Conservation (phyloP, 2,113 vertebrate species). For the Neogale vison region DNA sequence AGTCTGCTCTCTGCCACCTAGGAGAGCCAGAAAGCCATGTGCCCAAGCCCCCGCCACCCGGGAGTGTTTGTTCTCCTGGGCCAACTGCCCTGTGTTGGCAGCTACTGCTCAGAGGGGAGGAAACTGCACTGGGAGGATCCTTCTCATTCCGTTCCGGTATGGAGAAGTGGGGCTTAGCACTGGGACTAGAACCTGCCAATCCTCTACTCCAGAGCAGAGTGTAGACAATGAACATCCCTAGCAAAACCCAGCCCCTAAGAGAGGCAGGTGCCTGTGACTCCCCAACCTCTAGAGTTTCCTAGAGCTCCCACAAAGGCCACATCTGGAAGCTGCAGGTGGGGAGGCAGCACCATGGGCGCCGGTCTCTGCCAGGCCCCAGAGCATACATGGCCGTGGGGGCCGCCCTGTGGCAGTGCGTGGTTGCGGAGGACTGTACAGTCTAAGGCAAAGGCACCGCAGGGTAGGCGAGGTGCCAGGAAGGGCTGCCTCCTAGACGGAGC, state of each 20-base stretch:
- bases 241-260: not conserved
- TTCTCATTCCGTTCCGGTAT: not conserved
- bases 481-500: not conserved
- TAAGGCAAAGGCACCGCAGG: conserved; percentile 59
- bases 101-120: not conserved
- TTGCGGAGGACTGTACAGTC: not conserved
- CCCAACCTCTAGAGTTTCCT: not conserved
- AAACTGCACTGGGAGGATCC: not conserved
- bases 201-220: too few relatives aligned
- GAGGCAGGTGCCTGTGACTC: not conserved
- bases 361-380: not conserved
- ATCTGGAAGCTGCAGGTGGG: not conserved
- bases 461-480: not conserved
- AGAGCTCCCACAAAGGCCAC: not conserved
- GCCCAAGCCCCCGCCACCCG: not conserved
- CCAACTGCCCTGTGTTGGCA: not conserved
- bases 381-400: not conserved
- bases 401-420: conserved; percentile 62
- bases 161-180: not conserved
- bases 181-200: not conserved
- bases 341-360: not conserved
- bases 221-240: not conserved
- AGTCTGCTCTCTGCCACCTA: not conserved
- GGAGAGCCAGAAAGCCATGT: not conserved
- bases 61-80: not conserved